phyloP scores from a whole-genome alignment of 2,797 vertebrate genomes.

The Mallotus villosus region DNA sequence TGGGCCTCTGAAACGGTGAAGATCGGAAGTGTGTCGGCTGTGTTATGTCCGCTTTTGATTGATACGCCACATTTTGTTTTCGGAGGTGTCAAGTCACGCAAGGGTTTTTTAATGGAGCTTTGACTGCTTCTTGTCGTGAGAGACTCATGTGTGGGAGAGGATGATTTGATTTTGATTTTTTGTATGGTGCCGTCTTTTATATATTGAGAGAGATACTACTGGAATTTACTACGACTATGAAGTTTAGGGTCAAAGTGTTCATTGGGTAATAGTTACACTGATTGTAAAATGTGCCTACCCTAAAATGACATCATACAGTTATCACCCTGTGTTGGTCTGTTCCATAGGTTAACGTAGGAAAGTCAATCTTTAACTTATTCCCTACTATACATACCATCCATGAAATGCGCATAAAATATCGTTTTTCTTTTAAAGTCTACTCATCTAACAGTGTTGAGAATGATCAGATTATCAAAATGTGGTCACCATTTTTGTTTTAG shows the following conservation, averaged over 20 bases:
- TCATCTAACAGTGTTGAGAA: background rate
- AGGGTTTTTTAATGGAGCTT: slow-evolving; percentile 20
- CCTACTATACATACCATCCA: too few species aligned
- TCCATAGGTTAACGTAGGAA: too few species aligned
- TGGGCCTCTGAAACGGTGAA: slow-evolving; percentile 13
- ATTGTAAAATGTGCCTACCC: background rate
- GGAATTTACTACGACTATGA: background rate
- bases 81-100: slow-evolving; percentile 23
- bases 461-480: slow-evolving; percentile 29
- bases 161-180: slow-evolving; percentile 16
- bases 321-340: background rate
- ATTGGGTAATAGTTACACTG: background rate
- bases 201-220: background rate
- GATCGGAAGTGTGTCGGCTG: slow-evolving; percentile 23
- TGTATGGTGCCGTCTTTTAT: background rate
- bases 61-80: slow-evolving; percentile 18
- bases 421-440: too few species aligned
- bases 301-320: background rate
- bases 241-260: background rate
- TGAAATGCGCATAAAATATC: too few species aligned
- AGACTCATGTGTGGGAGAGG: slow-evolving; percentile 7
- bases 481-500: slow-evolving; percentile 21
- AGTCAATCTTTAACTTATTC: too few species aligned
- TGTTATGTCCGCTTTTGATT: slow-evolving; percentile 30
- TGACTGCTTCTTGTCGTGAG: slow-evolving; percentile 11